Conservation (phyloP, 2,888 invertebrate species). For the Epistrophella euchroma region DNA sequence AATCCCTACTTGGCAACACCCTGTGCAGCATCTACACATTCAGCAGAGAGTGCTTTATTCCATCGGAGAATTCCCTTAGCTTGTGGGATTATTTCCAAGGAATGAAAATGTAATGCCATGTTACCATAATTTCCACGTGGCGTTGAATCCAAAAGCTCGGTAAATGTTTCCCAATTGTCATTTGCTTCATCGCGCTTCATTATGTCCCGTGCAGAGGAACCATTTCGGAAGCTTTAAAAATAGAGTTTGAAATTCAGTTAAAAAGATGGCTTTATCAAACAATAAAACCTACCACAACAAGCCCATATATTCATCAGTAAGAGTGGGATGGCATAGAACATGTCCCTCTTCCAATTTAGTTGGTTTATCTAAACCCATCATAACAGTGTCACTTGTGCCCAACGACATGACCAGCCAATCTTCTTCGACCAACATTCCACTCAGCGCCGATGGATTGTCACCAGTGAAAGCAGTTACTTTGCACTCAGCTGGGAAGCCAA, state of each 20-base stretch:
- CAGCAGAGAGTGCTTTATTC: conserved; percentile 86
- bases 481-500: conserved; percentile 92
- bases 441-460: conserved; percentile 95
- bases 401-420: conserved; percentile 94
- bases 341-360: conserved; percentile 91
- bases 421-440: conserved; percentile 91
- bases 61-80: conserved; percentile 87
- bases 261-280: neutral
- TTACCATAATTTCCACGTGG: conserved; percentile 97
- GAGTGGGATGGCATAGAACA: conserved; percentile 93
- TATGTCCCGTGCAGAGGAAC: conserved; percentile 94
- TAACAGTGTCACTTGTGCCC: conserved; percentile 97
- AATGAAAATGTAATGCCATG: conserved; percentile 85
- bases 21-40: conserved; percentile 79
- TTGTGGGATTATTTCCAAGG: conserved; percentile 88
- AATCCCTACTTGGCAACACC: conserved; percentile 81
- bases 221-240: conserved; percentile 94
- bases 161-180: conserved; percentile 93
- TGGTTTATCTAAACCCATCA: conserved; percentile 90
- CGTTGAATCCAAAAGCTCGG: conserved; percentile 91
- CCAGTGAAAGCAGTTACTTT: conserved; percentile 95
- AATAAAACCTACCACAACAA: conserved; percentile 89
- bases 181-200: conserved; percentile 90
- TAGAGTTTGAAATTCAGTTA: neutral
- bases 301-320: conserved; percentile 92